Conservation (phyloP, 2,113 vertebrate species). For the Rhea americana region DNA sequence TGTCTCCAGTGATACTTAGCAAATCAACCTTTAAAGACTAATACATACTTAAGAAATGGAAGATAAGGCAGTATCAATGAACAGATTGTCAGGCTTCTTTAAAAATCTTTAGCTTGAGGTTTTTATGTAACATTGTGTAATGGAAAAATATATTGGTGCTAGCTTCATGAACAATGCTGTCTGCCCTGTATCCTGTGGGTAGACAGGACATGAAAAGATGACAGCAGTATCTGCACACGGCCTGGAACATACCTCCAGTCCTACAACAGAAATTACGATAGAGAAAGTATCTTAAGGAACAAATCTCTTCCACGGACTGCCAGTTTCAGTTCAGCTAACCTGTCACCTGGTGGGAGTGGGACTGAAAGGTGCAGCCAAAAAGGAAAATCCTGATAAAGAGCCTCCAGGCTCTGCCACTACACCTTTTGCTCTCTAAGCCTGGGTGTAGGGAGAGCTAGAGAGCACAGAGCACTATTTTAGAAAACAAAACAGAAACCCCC, state of each 20-base stretch:
- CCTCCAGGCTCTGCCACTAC: not conserved
- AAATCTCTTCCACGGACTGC: not conserved
- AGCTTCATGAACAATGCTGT: not conserved
- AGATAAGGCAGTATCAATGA: not conserved
- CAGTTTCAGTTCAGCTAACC: not conserved
- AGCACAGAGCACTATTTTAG: not conserved
- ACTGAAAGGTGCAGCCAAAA: not conserved
- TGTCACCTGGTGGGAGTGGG: not conserved
- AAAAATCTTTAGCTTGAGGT: not conserved
- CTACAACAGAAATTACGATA: not conserved
- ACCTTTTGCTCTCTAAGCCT: not conserved
- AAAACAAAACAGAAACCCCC: too few species aligned
- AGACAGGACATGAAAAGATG: not conserved
- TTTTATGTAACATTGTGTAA: not conserved
- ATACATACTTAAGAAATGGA: accelerated
- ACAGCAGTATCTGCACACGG: not conserved
- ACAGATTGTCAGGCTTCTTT: accelerated
- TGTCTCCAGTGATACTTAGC: accelerated
- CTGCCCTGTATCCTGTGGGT: not conserved
- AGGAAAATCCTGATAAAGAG: not conserved
- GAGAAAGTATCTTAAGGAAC: not conserved
- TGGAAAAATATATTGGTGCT: not conserved
- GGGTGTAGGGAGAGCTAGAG: too few species aligned
- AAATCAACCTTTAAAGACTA: accelerated
- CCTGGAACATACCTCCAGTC: not conserved